Conservation (phyloP, 2,113 vertebrate genomes). For the Benitochromis conjunctus region DNA sequence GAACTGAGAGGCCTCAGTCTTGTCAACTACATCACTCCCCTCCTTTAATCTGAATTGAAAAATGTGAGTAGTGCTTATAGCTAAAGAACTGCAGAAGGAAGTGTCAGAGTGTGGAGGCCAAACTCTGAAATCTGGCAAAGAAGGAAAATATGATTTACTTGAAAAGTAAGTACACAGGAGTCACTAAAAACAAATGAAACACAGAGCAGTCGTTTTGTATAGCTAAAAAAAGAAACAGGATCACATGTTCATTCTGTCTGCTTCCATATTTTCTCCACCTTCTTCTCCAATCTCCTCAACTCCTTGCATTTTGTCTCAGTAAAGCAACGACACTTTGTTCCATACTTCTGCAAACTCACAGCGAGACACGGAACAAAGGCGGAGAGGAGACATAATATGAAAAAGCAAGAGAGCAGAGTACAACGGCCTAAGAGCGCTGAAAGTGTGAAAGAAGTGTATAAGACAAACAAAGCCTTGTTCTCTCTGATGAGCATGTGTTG, state of each 20-base stretch:
- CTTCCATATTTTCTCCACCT: background rate
- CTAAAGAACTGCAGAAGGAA: conserved; percentile 16
- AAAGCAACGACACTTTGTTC: background rate
- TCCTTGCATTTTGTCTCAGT: background rate
- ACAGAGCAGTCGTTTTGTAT: background rate
- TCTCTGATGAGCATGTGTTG: conserved; percentile 48
- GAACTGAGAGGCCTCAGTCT: conserved; percentile 3
- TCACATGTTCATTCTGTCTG: background rate
- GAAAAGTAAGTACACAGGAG: background rate
- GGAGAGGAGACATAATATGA: background rate
- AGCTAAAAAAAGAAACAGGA: background rate
- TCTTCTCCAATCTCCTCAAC: background rate
- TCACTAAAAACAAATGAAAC: background rate
- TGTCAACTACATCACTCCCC: conserved; percentile 12
- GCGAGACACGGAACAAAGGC: background rate
- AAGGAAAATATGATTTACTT: background rate
- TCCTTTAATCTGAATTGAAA: background rate
- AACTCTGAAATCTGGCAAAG: background rate
- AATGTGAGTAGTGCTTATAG: conserved; percentile 17
- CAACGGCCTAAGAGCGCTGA: background rate
- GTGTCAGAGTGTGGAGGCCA: conserved; percentile 18
- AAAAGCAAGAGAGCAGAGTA: background rate
- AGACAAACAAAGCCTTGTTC: conserved; percentile 57
- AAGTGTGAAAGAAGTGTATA: conserved; percentile 29
- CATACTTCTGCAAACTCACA: background rate